Conservation (phyloP, 37 sponge, comb jelly and placozoan genomes). For the Ephydatia muelleri region DNA sequence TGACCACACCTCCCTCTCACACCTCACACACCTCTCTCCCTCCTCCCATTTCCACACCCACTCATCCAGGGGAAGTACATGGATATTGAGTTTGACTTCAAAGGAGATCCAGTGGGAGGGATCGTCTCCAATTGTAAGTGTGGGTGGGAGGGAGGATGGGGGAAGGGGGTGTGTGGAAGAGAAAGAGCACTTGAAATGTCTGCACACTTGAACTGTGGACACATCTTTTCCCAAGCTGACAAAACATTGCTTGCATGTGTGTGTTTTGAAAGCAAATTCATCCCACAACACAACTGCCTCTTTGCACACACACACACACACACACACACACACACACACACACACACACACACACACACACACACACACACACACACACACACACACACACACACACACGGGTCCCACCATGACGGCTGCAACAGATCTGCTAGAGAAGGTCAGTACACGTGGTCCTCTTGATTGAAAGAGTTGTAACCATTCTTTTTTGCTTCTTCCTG, state of each 20-base stretch:
- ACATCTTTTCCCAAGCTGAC: neutral
- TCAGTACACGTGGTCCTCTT: neutral
- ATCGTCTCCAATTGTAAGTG: slow-evolving; percentile 85
- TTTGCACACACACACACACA: too few species aligned
- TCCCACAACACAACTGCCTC: too few species aligned
- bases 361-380: too few species aligned
- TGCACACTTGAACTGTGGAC: too few species aligned
- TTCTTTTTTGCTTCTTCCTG: slow-evolving; percentile 6
- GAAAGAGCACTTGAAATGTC: neutral
- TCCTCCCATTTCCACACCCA: neutral
- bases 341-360: too few species aligned
- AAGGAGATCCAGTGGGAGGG: slow-evolving; percentile 89
- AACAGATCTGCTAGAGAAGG: slow-evolving; percentile 38
- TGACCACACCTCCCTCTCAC: neutral
- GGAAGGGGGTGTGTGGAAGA: neutral
- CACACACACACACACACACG: too few species aligned
- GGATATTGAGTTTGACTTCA: slow-evolving; percentile 91
- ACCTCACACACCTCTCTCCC: neutral
- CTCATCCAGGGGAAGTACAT: slow-evolving; percentile 88
- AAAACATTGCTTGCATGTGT: too few species aligned
- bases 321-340: too few species aligned
- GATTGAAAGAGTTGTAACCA: too few species aligned
- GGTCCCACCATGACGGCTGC: too few species aligned
- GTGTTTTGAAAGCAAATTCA: too few species aligned
- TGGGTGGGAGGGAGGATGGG: neutral